These are phyloP conservation scores for Leptoclinus maculatus DNA, from an alignment of 2,797 vertebrate species.

Conservation along the genomic window DNA sequence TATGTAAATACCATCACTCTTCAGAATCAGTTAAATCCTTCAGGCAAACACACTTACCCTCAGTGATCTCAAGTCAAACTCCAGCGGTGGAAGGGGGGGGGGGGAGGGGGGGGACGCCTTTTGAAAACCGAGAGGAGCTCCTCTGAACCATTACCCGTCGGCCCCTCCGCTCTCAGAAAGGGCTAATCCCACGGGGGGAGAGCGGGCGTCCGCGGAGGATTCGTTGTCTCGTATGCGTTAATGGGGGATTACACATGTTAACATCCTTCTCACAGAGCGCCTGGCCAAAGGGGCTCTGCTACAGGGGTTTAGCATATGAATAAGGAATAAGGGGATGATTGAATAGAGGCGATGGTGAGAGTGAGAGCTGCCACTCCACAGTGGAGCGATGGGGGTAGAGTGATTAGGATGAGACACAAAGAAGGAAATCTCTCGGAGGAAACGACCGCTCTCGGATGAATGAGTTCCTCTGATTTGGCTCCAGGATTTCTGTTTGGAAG, in stretches of 20 bases:
- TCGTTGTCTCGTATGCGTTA: constrained; percentile 76
- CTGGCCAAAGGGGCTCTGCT: constrained; percentile 80
- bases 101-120: constrained; percentile 49
- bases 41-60: constrained; percentile 68
- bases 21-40: constrained; percentile 61
- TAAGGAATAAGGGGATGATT: constrained; percentile 80
- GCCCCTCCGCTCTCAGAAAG: constrained; percentile 67
- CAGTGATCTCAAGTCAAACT: constrained; percentile 55
- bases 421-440: constrained; percentile 49
- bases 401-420: constrained; percentile 65
- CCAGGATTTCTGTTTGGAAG: constrained; percentile 6
- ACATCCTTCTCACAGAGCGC: constrained; percentile 79
- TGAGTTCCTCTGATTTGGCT: constrained; percentile 21
- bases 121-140: constrained; percentile 71
- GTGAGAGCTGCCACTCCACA: constrained; percentile 78
- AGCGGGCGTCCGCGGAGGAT: constrained; percentile 76
- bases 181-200: constrained; percentile 79
- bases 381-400: constrained; percentile 46
- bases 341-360: constrained; percentile 71
- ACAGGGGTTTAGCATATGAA: constrained; percentile 85
- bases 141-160: constrained; percentile 81
- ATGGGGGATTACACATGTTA: constrained; percentile 88
- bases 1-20: constrained; percentile 50
- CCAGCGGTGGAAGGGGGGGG: constrained; percentile 32
- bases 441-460: constrained; percentile 26